Conservation (phyloP, 2,888 invertebrate genomes). For the Erannis defoliaria region DNA sequence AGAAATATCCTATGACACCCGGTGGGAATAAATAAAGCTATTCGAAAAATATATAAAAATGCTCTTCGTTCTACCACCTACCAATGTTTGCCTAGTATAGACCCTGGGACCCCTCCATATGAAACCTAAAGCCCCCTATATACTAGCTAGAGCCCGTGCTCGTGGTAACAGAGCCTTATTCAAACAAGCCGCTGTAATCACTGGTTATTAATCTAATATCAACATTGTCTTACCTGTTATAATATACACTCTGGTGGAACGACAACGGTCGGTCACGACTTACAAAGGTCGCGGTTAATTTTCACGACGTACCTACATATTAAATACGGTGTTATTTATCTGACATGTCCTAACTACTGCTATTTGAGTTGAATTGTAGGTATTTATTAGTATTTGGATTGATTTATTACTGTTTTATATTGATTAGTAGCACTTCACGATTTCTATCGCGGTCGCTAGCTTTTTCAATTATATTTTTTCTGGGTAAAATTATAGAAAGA, state of each 20-base stretch:
- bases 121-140: no score
- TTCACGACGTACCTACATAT: neutral
- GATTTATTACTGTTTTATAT: neutral
- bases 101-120: no score
- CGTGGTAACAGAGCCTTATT: constrained; percentile 2
- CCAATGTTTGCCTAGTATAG: no score
- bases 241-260: neutral
- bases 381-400: no score
- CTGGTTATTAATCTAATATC: constrained; percentile 20
- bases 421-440: neutral
- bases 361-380: neutral
- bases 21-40: no score
- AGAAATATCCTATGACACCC: no score
- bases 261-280: constrained; percentile 24
- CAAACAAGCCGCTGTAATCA: constrained; percentile 12
- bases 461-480: no score
- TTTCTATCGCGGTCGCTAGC: no score
- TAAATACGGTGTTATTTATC: constrained; percentile 3
- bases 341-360: neutral
- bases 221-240: neutral
- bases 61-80: no score
- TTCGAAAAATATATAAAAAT: no score
- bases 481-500: no score
- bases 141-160: no score
- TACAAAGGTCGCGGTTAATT: constrained; percentile 15